Evolutionary conservation across 2,888 invertebrate species (phyloP), one percentile per base, ranked within the genome.

Genomic region (Desoria tigrina): DNA sequence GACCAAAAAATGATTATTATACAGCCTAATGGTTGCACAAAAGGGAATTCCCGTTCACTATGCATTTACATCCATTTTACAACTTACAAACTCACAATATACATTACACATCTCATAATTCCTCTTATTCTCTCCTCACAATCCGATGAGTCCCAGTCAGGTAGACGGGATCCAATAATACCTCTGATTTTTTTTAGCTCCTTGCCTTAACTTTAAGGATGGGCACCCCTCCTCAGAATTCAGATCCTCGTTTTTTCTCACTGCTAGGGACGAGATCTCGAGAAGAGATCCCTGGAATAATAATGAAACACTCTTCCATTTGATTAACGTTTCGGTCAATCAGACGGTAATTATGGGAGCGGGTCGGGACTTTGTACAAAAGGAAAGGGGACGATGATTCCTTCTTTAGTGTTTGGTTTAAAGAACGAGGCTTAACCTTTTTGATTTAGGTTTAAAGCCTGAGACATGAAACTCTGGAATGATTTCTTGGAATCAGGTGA

Each of bases 261-360:
- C 9, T 6, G 9, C 26, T 6, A 24, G 26, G 51, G 51, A 51
- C 24, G 11, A 7, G 32, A n/a, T n/a, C n/a, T n/a, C n/a, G n/a
- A n/a, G n/a, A 9, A 21, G 7, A 51, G 51, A 24, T 21, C 51
- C 24, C 24, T 21, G 4, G 21, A 32, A 32, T 32, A 32, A 32
- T 32, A 32, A 58, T 23, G 23, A 58, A 39, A 55, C 27, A 18
- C 37, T 58, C 55, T 58, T 27, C 58, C 56, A 50, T 65, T 65
- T 65, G 65, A 65, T 65, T 61, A 65, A 65, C 65, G 65, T 55
- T 27, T 54, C 53, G 65, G 65, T 65, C 65, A 65, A 65, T 65
- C 57, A 65, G 65, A 61, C 56, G 55, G 65, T 65, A 65, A 65
- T 65, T 65, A 61, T 56, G 61, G 65, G 61, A 55, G 55, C 21